Percentiles rank a stretch among this genome's conserved stretches.
phyloP scores from a whole-genome alignment of 2,797 vertebrate species.

The Lerista edwardsae region DNA sequence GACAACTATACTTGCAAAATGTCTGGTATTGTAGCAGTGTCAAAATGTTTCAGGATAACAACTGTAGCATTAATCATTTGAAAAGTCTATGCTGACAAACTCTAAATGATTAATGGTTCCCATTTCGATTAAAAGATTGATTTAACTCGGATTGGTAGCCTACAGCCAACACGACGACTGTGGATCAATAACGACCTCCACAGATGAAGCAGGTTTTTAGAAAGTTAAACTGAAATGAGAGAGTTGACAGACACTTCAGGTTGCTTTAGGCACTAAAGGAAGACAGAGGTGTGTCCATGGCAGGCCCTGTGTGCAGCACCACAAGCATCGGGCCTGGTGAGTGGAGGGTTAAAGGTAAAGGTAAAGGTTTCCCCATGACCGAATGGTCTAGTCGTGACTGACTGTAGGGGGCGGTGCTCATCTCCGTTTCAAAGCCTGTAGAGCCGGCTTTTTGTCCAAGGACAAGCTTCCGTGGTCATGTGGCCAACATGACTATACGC shows the following conservation, averaged over 20 bases:
- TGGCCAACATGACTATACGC: too few species aligned
- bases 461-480: too few species aligned
- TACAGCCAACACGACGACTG: slow-evolving; percentile 18
- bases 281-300: not conserved
- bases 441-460: too few species aligned
- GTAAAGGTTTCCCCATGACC: too few species aligned
- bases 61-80: slow-evolving; percentile 18
- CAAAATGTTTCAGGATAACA: slow-evolving; percentile 33
- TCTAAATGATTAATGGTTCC: slow-evolving; percentile 26
- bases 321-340: too few species aligned
- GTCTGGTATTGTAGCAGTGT: slow-evolving; percentile 35
- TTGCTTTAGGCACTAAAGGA: not conserved
- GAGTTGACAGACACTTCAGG: not conserved
- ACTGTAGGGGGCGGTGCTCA: too few species aligned
- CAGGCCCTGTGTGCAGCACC: too few species aligned
- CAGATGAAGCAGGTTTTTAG: slow-evolving; percentile 43
- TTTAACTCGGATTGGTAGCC: not conserved
- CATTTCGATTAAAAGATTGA: slow-evolving; percentile 31
- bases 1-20: slow-evolving; percentile 52
- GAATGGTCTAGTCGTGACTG: too few species aligned
- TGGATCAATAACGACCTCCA: slow-evolving; percentile 38
- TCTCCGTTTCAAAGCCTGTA: too few species aligned
- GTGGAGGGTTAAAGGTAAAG: too few species aligned
- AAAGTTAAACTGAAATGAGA: slow-evolving; percentile 32
- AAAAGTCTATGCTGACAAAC: slow-evolving; percentile 37